Base-by-base conservation (phyloP, 2,797 vertebrate genomes). In the Eremophila alpestris region DNA sequence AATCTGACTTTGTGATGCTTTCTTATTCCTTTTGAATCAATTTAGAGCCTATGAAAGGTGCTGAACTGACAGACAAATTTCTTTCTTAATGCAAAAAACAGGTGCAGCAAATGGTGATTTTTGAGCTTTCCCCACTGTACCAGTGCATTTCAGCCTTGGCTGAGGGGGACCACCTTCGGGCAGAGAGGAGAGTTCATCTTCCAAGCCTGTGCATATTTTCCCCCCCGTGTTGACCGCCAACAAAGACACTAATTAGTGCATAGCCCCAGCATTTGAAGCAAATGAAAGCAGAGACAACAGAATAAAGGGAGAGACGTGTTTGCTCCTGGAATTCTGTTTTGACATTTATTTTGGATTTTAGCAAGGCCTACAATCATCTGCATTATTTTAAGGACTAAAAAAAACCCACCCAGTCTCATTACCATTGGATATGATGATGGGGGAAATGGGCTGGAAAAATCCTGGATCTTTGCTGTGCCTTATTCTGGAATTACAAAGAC, bases 371-470 rank as follows among this genome's bases (percentile, higher is more conserved):
- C 94, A 93, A 89, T 97, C 20, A 83, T 97, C 90, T 85, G 93
- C 94, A 96, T 97, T 97, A 97, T 96, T 98, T 98, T 95, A 95
- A 97, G 96, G 82, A 48, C 95, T n/a, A 87, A 95, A 96, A 95
- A 95, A 96, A 95, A 81, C 3, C 13, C 89, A 12, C n/a, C 65
- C 95, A 51, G 64, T 97, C 97, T 98, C 97, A 97, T 98, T 98
- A 98, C 94, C 95, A 97, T 94, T 96, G 86, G 96, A 96, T 97
- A 96, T 96, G 97, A 97, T 96, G 97, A 97, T 96, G 97, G 81
- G 68, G 89, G 96, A 98, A 97, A 97, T 97, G 97, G 97, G 91
- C 97, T 97, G 97, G 98, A 98, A 98, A 97, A 97, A 97, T 97
- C 95, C 96, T 92, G 97, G 95, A 96, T 98, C 96, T 98, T 97